Evolutionary conservation across 2,113 vertebrate species (phyloP), one percentile per base, ranked within the genome.

Genomic region (Centropus bengalensis): DNA sequence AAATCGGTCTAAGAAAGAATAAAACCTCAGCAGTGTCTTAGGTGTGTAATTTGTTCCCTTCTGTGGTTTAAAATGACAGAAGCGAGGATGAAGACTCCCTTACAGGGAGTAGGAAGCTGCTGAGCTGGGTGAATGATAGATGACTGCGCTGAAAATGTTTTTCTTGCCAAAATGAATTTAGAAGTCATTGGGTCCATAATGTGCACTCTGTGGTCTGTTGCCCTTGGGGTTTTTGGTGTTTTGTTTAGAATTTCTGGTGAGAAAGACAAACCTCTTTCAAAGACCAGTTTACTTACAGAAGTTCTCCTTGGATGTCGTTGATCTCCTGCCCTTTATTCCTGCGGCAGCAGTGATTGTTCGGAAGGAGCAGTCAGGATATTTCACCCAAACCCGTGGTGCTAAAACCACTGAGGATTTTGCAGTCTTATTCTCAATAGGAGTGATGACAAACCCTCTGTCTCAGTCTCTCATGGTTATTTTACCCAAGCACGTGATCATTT

Each of bases 121-220:
- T 44, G 94, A 86, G 75, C 86, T 91, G 86, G 42, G 52, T 54
- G 83, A 82, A 75, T 94, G 94, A 93, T 93, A 80, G 91, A 88
- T 94, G 56, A 33, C 86, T 89, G 33, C 82, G 45, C 56, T 88
- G 54, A 86, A 92, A 93, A 55, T 32, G 52, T 8, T 82, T 89
- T 93, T 89, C 64, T 89, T 94, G 88, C 91, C 59, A 83, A 47
- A 88, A 59, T 78, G 70, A 77, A 82, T 92, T 94, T 88, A 45
- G 81, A 51, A 91, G 49, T 58, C 87, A 36, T n/a, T 83, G 60
- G 47, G 73, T 89, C 78, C 71, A 33, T 94, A 58, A 85, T 26
- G 45, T 86, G 69, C 79, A 64, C 83, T 81, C 73, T 86, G 5
- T 80, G 86, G 45, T 90, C 45, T 91, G 1, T 60, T 91, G 88